Base-by-base conservation (phyloP, 2,113 vertebrate genomes). In the Tetrax tetrax region DNA sequence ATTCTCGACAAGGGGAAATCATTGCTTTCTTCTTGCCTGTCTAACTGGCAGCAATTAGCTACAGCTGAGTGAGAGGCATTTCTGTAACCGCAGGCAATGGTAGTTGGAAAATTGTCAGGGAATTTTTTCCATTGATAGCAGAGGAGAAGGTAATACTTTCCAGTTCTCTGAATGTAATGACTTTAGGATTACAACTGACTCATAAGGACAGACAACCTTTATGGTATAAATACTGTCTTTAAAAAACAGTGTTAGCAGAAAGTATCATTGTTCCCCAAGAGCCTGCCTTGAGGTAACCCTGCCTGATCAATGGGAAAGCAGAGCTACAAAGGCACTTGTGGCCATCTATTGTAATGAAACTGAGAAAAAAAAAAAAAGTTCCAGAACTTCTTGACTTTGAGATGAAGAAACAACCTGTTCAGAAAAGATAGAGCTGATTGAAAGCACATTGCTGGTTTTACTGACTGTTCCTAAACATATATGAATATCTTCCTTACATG, bases 21-120 rank as follows among this genome's bases (percentile, higher is more conserved):
- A 90, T 64, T 0, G 0, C 53, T 85, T 87, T 79, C 48, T 68
- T 86, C 45, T 79, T 76, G 29, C 14, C 35, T 87, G n/a, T 84
- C 65, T 90, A 81, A 83, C 64, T 75, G 72, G 43, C 45, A 89
- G 69, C 65, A 94, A 84, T 95, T 94, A 90, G 33, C 53, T 89
- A 33, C 48, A 89, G 41, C 27, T 60, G 76, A 86, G n/a, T 51
- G n/a, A 92, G 66, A 74, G 33, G 37, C 18, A 38, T 75, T 86
- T 83, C 35, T 83, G 68, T 83, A 86, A 79, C 65, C 1, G 1
- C 1, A 6, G 76, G 72, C 69, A 76, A n/a, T 9, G 27, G 31
- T 7, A 65, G 25, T 6, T 31, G 22, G 38, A 51, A 89, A 92
- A 93, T 79, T 76, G 24, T 65, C 77, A 79, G 60, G 18, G 51